phyloP scores from a whole-genome alignment of 2,113 vertebrate species.

The Panthera leo region DNA sequence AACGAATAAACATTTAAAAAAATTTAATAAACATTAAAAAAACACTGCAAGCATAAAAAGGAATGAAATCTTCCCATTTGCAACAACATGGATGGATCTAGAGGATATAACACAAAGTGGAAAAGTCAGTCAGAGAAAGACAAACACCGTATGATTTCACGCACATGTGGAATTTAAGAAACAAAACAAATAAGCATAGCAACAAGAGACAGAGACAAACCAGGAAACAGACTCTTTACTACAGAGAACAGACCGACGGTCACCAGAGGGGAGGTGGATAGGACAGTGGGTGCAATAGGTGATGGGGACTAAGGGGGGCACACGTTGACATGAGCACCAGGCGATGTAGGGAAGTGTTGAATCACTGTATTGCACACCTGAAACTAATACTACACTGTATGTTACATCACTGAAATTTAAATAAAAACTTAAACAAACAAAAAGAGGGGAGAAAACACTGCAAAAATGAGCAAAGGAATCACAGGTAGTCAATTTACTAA shows the following conservation, averaged over 20 bases:
- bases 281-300: background rate
- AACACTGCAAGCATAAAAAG: background rate
- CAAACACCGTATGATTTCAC: background rate
- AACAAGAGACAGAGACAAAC: background rate
- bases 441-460: background rate
- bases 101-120: background rate
- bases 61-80: background rate
- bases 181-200: background rate
- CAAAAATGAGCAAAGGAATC: background rate
- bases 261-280: background rate
- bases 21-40: background rate
- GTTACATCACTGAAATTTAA: background rate
- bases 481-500: background rate
- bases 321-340: background rate
- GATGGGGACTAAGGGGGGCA: background rate
- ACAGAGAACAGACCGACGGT: background rate
- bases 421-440: background rate
- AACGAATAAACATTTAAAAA: too few species aligned
- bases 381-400: background rate
- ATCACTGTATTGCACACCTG: background rate
- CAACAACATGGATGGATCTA: background rate
- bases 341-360: background rate
- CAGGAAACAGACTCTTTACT: background rate
- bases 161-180: background rate
- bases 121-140: background rate